These are phyloP conservation scores for Brotula barbata DNA, from an alignment of 2,797 vertebrate genomes.

Conservation along the genomic window DNA sequence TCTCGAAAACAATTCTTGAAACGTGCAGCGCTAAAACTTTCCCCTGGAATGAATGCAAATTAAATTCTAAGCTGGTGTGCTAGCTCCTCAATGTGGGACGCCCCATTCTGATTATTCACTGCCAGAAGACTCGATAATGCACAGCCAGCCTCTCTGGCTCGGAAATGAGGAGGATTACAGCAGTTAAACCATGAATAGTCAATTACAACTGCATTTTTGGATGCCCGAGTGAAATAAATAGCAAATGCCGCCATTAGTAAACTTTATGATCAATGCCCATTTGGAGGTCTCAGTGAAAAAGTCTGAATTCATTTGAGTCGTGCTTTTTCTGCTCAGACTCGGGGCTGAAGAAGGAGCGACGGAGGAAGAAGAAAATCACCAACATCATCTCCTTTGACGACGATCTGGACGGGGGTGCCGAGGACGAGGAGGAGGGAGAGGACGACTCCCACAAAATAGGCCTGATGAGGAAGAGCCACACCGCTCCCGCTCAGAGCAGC, in stretches of 20 bases:
- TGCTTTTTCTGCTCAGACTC: slow-evolving; percentile 76
- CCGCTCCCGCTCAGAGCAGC: slow-evolving; percentile 73
- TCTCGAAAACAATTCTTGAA: slow-evolving; percentile 27
- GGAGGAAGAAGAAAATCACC: slow-evolving; percentile 94
- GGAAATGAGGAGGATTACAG: not conserved
- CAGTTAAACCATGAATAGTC: not conserved
- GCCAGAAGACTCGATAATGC: slow-evolving; percentile 23
- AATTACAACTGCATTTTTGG: not conserved
- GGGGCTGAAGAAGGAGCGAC: slow-evolving; percentile 87
- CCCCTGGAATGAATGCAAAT: slow-evolving; percentile 30
- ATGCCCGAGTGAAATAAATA: slow-evolving; percentile 17
- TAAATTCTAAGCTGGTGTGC: slow-evolving; percentile 18
- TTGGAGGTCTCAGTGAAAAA: not conserved
- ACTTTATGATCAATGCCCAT: not conserved
- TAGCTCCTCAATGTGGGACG: slow-evolving; percentile 11
- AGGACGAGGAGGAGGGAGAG: slow-evolving; percentile 81
- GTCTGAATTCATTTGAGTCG: slow-evolving; percentile 13
- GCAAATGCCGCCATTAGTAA: slow-evolving; percentile 21
- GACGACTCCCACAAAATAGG: slow-evolving; percentile 67
- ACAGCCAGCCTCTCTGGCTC: slow-evolving; percentile 9
- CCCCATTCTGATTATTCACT: slow-evolving; percentile 19
- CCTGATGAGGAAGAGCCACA: slow-evolving; percentile 69
- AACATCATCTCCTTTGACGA: slow-evolving; percentile 98
- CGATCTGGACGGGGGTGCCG: slow-evolving; percentile 83
- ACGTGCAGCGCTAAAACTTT: slow-evolving; percentile 36